Evolutionary conservation across 2,888 invertebrate genomes (phyloP).

Genomic region (Suillia variegata): DNA sequence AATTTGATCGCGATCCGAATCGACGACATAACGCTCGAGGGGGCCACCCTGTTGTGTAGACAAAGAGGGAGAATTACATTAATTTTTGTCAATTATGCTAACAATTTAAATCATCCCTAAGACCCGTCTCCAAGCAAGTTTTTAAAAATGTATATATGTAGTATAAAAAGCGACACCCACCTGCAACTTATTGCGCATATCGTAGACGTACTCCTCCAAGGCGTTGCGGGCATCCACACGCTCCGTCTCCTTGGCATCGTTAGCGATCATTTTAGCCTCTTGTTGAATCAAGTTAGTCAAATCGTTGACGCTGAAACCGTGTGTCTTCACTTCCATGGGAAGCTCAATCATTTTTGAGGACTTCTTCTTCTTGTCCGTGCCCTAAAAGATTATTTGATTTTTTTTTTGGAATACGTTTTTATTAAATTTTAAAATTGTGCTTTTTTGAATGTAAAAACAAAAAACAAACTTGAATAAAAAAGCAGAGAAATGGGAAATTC

Average conservation of each 20-base stretch:
- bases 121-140: no score
- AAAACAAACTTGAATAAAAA: constrained; percentile 9
- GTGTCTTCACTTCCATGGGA: constrained; percentile 77
- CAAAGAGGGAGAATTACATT: constrained; percentile 38
- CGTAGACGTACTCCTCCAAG: constrained; percentile 98
- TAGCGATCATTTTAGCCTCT: constrained; percentile 82
- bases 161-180: constrained; percentile 35
- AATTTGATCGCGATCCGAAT: constrained; percentile 70
- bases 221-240: constrained; percentile 95
- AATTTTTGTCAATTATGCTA: neutral
- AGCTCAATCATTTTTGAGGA: constrained; percentile 82
- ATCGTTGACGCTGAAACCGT: constrained; percentile 74
- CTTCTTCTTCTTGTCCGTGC: constrained; percentile 76
- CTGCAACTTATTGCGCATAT: constrained; percentile 85
- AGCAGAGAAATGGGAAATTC: constrained; percentile 6
- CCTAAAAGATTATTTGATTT: constrained; percentile 48
- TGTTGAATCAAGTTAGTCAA: constrained; percentile 77
- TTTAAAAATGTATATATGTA: neutral
- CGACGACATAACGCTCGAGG: constrained; percentile 76
- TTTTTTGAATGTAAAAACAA: neutral
- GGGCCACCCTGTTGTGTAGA: constrained; percentile 78
- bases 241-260: constrained; percentile 92
- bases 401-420: no score
- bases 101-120: no score
- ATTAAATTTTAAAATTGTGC: neutral